phyloP scores from a whole-genome alignment of 92 coral and sea anemone genomes.

The Paramuricea clavata region DNA sequence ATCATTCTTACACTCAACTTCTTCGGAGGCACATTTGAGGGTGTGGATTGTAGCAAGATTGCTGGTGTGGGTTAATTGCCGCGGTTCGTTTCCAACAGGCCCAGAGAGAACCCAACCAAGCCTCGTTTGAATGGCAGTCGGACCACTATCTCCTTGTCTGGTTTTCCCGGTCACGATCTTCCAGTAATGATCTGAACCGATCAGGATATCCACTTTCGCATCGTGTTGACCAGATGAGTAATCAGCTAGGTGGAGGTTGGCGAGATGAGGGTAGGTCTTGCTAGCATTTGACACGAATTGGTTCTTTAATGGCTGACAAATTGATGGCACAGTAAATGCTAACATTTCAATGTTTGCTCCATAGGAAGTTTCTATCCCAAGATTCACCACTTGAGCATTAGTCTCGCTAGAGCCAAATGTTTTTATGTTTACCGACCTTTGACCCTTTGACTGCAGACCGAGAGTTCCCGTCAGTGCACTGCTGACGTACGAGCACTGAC shows the following conservation, averaged over 20 bases:
- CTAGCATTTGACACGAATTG: conserved; percentile 16
- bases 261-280: conserved; percentile 11
- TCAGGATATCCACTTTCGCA: conserved; percentile 31
- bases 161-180: conserved; percentile 35
- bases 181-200: conserved; percentile 43
- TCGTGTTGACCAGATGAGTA: conserved; percentile 29
- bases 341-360: conserved; percentile 26
- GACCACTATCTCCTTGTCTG: conserved; percentile 4
- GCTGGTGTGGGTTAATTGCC: not conserved
- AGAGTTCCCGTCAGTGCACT: conserved; percentile 1
- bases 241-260: conserved; percentile 16
- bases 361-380: conserved; percentile 28
- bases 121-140: conserved; percentile 36
- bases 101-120: conserved; percentile 48
- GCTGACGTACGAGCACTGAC: conserved; percentile 34
- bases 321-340: conserved; percentile 35
- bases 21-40: conserved; percentile 25
- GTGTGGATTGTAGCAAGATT: conserved; percentile 28
- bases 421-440: conserved; percentile 27
- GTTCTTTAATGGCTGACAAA: conserved; percentile 32
- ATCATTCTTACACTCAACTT: conserved; percentile 20
- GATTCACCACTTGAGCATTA: conserved; percentile 26
- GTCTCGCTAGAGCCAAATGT: conserved; percentile 34
- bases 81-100: not conserved
- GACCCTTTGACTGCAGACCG: conserved; percentile 1